Conservation (phyloP, 2,888 invertebrate genomes). For the Prostheceraeus crozeri region DNA sequence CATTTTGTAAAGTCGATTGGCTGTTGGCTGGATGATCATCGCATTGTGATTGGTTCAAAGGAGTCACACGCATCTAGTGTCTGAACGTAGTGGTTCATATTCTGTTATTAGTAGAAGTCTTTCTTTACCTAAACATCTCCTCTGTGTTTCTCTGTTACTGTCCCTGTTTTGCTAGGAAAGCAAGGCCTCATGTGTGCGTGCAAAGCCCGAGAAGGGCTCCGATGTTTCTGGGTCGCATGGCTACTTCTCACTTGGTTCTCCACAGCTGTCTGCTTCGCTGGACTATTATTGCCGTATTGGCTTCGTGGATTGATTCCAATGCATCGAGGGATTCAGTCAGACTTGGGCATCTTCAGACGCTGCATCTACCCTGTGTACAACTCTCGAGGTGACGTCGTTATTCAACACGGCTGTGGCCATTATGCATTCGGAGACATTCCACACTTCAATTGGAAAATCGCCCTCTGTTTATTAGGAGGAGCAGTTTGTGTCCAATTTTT, state of each 20-base stretch:
- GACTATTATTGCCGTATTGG: slow-evolving; percentile 33
- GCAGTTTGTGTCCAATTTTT: slow-evolving; percentile 29
- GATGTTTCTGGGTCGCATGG: slow-evolving; percentile 29
- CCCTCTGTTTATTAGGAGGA: slow-evolving; percentile 1
- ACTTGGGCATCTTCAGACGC: slow-evolving; percentile 33
- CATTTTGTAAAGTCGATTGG: too few relatives aligned
- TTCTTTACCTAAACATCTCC: too few relatives aligned
- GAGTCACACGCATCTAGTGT: too few relatives aligned
- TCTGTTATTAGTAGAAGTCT: too few relatives aligned
- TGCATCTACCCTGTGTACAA: slow-evolving; percentile 30
- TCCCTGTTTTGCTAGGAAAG: too few relatives aligned
- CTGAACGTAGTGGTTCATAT: too few relatives aligned
- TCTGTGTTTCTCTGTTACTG: too few relatives aligned
- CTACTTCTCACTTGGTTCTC: slow-evolving; percentile 31
- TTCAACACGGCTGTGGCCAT: slow-evolving; percentile 29
- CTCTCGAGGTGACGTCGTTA: neutral
- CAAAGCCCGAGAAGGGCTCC: too few relatives aligned
- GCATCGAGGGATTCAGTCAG: slow-evolving; percentile 22
- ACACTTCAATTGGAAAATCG: slow-evolving; percentile 29
- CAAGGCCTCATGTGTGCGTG: too few relatives aligned
- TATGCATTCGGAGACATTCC: slow-evolving; percentile 34
- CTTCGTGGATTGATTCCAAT: slow-evolving; percentile 26
- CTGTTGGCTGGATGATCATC: too few relatives aligned
- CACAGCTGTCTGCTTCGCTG: slow-evolving; percentile 21
- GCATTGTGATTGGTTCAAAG: too few relatives aligned